These are phyloP conservation scores for Micrastur ruficollis DNA, from an alignment of 2,797 vertebrate genomes.

Conservation along the genomic window DNA sequence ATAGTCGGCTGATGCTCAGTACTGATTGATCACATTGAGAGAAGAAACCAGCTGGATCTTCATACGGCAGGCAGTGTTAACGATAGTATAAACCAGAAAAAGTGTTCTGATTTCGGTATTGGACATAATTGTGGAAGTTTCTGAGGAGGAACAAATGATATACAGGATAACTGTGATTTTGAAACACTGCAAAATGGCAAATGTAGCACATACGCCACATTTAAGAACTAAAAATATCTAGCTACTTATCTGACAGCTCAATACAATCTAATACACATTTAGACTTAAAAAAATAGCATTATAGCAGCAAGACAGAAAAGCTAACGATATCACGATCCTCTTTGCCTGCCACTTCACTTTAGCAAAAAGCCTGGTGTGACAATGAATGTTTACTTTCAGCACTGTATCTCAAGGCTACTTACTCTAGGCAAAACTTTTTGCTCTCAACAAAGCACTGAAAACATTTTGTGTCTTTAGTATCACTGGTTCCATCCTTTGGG, in stretches of 20 bases:
- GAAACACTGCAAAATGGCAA: not conserved
- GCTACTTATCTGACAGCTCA: not conserved
- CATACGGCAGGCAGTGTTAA: not conserved
- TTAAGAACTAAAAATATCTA: not conserved
- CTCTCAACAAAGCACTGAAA: not conserved
- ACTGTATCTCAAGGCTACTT: not conserved
- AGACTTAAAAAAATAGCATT: not conserved
- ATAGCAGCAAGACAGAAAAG: not conserved
- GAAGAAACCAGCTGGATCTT: not conserved
- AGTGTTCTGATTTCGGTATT: not conserved
- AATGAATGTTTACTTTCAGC: not conserved
- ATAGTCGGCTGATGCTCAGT: not conserved
- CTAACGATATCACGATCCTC: not conserved
- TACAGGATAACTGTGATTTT: not conserved
- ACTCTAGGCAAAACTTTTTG: not conserved
- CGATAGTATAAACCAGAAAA: not conserved
- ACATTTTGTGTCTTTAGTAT: not conserved
- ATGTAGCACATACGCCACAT: not conserved
- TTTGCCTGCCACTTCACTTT: not conserved
- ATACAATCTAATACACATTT: not conserved
- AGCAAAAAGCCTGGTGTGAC: not conserved
- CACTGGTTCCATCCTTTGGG: rapidly evolving
- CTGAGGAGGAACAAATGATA: not conserved
- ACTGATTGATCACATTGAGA: not conserved
- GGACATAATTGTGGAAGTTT: not conserved